These are phyloP conservation scores for Styela clava DNA, from an alignment of 23 tunicate species.

Conservation along the genomic window DNA sequence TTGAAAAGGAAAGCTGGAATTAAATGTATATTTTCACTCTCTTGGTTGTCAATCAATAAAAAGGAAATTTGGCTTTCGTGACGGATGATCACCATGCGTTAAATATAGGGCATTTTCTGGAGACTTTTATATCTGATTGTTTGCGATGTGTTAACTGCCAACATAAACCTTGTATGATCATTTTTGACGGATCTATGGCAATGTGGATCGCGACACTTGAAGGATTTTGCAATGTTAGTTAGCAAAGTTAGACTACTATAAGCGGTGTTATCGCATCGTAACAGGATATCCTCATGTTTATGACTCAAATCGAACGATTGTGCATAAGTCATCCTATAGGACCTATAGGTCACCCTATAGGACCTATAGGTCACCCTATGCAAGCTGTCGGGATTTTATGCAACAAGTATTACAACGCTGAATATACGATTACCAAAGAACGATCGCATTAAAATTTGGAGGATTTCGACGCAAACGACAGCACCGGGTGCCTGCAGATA, in stretches of 20 bases:
- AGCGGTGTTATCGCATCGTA: constrained; percentile 29
- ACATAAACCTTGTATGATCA: constrained; percentile 20
- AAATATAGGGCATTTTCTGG: constrained; percentile 31
- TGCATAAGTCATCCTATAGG: constrained; percentile 38
- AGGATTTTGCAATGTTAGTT: background rate
- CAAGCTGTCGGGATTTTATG: constrained; percentile 21
- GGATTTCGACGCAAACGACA: background rate
- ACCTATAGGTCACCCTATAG: too few relatives aligned
- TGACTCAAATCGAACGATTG: constrained; percentile 23
- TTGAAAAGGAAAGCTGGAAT: background rate
- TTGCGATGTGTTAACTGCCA: background rate
- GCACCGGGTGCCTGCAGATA: background rate
- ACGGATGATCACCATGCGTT: constrained; percentile 20
- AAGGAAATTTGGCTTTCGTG: constrained; percentile 15
- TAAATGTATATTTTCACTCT: too few relatives aligned
- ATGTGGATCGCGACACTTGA: constrained; percentile 35
- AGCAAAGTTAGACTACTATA: constrained; percentile 13
- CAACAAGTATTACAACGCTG: constrained; percentile 10
- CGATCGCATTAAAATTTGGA: background rate
- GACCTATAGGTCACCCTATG: constrained; percentile 41
- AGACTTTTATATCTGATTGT: background rate
- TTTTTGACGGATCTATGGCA: constrained; percentile 44
- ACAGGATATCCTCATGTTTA: background rate
- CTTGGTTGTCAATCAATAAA: too few relatives aligned
- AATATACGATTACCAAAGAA: background rate